Evolutionary conservation across 2,797 vertebrate genomes (phyloP).

Genomic region (Ceyx erithaca): DNA sequence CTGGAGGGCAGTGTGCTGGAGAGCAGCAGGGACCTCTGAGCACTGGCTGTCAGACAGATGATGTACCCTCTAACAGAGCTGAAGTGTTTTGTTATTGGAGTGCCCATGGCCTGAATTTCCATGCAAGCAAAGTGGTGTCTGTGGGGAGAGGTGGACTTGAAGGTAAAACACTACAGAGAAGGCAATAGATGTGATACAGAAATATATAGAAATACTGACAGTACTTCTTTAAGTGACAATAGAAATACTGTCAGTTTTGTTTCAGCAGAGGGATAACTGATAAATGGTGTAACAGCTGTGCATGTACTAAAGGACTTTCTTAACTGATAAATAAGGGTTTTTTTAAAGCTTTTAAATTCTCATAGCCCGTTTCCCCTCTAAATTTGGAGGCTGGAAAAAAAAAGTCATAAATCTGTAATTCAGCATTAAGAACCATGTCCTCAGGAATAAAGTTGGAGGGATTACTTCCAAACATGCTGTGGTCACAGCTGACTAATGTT

Average conservation of each 20-base stretch:
- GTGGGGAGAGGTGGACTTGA: background rate
- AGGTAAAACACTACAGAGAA: background rate
- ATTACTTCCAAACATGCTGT: background rate
- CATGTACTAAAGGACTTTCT: background rate
- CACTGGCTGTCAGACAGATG: fast-evolving
- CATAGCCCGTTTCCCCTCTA: background rate
- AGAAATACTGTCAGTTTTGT: background rate
- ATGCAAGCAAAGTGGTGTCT: background rate
- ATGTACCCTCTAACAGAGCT: background rate
- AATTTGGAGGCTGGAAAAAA: background rate
- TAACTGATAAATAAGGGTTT: background rate
- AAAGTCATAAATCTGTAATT: background rate
- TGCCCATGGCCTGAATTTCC: background rate
- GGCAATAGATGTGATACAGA: background rate
- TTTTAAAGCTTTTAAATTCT: background rate
- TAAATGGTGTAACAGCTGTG: background rate
- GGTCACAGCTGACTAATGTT: background rate
- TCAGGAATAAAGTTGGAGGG: background rate
- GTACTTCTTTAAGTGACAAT: background rate
- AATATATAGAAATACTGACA: too few species aligned
- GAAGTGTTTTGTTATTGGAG: background rate
- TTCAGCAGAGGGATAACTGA: background rate
- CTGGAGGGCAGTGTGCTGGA: background rate
- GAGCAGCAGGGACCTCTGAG: background rate
- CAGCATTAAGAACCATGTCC: background rate